Percentiles rank a stretch among this genome's conserved stretches.
phyloP scores from a whole-genome alignment of 2,797 vertebrate species.

The Balearica regulorum region DNA sequence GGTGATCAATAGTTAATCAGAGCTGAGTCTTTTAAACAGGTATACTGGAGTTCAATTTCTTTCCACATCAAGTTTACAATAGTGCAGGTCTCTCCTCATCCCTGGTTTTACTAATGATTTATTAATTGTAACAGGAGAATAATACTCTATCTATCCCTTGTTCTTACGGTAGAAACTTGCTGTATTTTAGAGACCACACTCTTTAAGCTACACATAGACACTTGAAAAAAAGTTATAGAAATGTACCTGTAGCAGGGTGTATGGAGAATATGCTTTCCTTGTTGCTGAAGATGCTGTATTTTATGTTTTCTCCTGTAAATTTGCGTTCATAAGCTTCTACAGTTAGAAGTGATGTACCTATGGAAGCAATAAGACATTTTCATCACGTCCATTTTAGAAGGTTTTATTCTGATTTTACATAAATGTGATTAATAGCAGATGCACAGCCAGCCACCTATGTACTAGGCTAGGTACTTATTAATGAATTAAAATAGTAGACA shows the following conservation, averaged over 20 bases:
- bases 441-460: neutral
- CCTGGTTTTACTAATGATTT: neutral
- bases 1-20: neutral
- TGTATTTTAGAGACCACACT: neutral
- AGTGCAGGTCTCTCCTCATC: neutral
- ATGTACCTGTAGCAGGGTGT: conserved; percentile 81
- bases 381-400: neutral
- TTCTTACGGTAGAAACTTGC: neutral
- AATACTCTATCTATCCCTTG: neutral
- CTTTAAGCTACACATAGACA: neutral
- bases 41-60: neutral
- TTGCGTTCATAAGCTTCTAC: conserved; percentile 77
- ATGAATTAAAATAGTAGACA: neutral
- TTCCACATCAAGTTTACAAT: neutral
- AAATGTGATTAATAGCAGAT: neutral
- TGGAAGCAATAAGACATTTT: neutral
- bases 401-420: neutral
- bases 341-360: conserved; percentile 84
- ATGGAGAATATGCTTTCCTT: conserved; percentile 84
- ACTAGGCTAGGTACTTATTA: neutral
- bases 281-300: conserved; percentile 83
- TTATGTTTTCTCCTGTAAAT: conserved; percentile 69
- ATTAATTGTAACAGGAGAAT: neutral
- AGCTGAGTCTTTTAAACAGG: neutral
- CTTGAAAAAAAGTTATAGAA: neutral